phyloP scores from a whole-genome alignment of 1,140 invertebrate genomes.

The Orius laevigatus region DNA sequence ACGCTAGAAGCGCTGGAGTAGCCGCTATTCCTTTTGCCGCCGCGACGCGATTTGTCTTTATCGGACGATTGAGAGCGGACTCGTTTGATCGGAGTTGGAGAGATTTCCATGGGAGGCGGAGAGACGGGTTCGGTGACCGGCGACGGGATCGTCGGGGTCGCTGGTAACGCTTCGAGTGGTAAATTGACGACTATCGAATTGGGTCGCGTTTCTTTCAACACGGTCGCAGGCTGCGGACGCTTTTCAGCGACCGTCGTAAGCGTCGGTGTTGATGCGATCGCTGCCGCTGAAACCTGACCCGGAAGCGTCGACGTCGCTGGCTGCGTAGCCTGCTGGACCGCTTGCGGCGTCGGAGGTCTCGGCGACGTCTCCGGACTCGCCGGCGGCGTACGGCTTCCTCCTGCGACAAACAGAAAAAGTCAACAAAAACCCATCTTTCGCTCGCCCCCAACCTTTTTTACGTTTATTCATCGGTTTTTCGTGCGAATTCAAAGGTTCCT shows the following conservation, averaged over 20 bases:
- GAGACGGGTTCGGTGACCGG: neutral
- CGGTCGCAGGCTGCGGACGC: conserved; percentile 2
- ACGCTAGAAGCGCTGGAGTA: neutral
- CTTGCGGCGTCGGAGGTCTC: neutral
- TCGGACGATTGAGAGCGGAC: too few species aligned
- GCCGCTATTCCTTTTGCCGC: neutral
- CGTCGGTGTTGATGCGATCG: conserved; percentile 19
- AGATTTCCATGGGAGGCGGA: neutral
- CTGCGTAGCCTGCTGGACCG: neutral
- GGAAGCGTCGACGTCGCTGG: neutral
- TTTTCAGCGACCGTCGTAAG: conserved; percentile 19
- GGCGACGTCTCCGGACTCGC: neutral
- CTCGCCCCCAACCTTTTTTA: too few species aligned
- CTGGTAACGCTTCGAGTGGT: conserved; percentile 13
- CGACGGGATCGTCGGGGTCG: neutral
- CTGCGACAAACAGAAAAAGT: conserved; percentile 1
- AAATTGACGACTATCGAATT: conserved; percentile 20
- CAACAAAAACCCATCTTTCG: neutral
- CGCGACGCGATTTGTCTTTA: too few species aligned
- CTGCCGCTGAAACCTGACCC: neutral
- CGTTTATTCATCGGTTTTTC: too few species aligned
- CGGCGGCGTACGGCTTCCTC: conserved; percentile 5
- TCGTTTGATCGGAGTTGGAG: too few species aligned
- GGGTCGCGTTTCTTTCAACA: conserved; percentile 6
- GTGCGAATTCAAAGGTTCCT: too few species aligned